These are phyloP conservation scores for Serrognathus titanus DNA, from an alignment of 2,888 invertebrate genomes.

Conservation along the genomic window DNA sequence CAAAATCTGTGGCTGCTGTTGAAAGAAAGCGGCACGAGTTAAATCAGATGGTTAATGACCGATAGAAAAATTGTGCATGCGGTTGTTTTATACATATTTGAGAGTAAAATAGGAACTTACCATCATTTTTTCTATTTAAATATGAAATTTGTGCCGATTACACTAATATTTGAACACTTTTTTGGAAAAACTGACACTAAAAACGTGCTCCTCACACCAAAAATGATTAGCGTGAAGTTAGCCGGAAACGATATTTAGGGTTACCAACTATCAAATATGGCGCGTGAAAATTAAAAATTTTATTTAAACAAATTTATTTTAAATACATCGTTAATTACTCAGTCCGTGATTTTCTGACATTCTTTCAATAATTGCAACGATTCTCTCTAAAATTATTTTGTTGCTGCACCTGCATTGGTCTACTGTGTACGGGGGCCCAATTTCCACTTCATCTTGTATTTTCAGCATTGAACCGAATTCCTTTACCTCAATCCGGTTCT, in stretches of 20 bases:
- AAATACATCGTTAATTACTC: constrained; percentile 15
- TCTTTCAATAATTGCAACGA: constrained; percentile 40
- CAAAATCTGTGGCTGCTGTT: constrained; percentile 92
- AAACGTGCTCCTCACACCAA: too few species aligned
- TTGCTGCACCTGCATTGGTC: constrained; percentile 45
- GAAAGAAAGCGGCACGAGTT: constrained; percentile 4
- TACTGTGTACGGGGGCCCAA: constrained; percentile 44
- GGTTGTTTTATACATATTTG: neutral
- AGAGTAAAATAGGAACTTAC: constrained; percentile 8
- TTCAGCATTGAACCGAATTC: constrained; percentile 41
- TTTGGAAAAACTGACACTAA: too few species aligned
- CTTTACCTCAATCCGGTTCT: constrained; percentile 41
- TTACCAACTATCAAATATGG: too few species aligned
- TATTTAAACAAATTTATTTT: neutral
- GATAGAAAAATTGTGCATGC: neutral
- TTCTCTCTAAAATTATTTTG: constrained; percentile 43
- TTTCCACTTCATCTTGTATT: constrained; percentile 41
- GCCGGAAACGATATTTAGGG: neutral
- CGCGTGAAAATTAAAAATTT: too few species aligned
- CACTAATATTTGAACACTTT: neutral
- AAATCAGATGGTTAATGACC: constrained; percentile 16
- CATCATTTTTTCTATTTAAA: constrained; percentile 12
- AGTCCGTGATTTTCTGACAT: constrained; percentile 36
- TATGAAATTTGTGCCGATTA: too few species aligned
- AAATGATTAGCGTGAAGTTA: neutral